phyloP scores from a whole-genome alignment of 1,140 invertebrate species.

The Gerris buenoi region DNA sequence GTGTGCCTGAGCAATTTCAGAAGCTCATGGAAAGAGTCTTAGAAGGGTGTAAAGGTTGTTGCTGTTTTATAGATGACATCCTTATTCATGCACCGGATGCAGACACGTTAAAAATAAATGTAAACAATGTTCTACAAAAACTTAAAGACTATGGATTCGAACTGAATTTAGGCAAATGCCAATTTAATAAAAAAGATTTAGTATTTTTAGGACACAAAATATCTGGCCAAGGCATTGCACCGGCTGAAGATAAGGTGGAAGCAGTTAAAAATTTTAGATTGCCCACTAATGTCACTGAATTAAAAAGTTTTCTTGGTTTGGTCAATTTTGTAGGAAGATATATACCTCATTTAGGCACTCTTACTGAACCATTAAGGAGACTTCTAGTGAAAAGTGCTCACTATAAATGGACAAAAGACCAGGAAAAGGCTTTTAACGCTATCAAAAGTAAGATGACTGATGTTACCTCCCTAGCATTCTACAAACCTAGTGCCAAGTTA shows the following conservation, averaged over 20 bases:
- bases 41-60: neutral
- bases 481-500: neutral
- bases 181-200: neutral
- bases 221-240: neutral
- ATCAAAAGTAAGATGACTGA: neutral
- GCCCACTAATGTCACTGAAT: neutral
- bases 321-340: neutral
- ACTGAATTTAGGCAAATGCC: neutral
- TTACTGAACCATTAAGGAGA: neutral
- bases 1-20: neutral
- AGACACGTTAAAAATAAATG: neutral
- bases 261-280: neutral
- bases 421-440: neutral
- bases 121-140: neutral
- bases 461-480: neutral
- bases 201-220: neutral
- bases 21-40: neutral
- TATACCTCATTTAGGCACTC: neutral
- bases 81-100: neutral
- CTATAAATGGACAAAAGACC: neutral
- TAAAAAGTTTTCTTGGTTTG: neutral
- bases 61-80: neutral
- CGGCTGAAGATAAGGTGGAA: neutral
- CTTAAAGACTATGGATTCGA: neutral
- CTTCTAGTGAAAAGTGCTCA: neutral